Percentiles rank a stretch among this genome's conserved stretches.
Conservation (phyloP, 2,797 vertebrate genomes). For the Steatocranus sp. region DNA sequence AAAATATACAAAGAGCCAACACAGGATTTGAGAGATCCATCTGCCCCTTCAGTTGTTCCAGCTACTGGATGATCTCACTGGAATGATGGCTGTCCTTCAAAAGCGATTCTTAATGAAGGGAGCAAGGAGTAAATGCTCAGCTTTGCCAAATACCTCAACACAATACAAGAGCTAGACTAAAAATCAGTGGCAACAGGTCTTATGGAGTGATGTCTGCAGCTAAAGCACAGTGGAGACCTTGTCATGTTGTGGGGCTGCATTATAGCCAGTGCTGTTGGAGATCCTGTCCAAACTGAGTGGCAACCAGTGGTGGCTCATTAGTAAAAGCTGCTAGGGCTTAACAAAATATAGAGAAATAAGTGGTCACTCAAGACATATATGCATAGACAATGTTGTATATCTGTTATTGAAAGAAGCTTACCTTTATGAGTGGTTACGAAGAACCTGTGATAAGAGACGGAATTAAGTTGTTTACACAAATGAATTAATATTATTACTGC, state of each 20-base stretch:
- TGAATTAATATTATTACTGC: background rate
- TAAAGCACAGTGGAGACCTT: background rate
- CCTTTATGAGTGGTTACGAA: background rate
- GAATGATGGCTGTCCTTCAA: background rate
- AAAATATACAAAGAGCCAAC: background rate
- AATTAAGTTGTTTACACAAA: background rate
- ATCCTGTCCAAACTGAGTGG: background rate
- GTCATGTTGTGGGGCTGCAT: background rate
- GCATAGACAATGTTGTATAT: background rate
- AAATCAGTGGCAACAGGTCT: background rate
- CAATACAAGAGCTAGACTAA: background rate
- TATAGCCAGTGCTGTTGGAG: background rate
- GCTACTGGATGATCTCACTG: background rate
- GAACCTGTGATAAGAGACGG: background rate
- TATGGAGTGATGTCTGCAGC: background rate
- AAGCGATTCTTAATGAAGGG: background rate
- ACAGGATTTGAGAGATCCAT: background rate
- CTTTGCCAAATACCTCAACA: background rate
- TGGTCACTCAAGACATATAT: background rate
- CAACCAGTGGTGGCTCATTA: background rate
- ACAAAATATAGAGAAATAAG: background rate
- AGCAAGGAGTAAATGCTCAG: background rate
- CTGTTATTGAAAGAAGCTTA: background rate
- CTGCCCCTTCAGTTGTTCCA: background rate
- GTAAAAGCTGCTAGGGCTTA: background rate